Base-by-base conservation (phyloP, 2,113 vertebrate genomes). In the Oenanthe oenanthe region DNA sequence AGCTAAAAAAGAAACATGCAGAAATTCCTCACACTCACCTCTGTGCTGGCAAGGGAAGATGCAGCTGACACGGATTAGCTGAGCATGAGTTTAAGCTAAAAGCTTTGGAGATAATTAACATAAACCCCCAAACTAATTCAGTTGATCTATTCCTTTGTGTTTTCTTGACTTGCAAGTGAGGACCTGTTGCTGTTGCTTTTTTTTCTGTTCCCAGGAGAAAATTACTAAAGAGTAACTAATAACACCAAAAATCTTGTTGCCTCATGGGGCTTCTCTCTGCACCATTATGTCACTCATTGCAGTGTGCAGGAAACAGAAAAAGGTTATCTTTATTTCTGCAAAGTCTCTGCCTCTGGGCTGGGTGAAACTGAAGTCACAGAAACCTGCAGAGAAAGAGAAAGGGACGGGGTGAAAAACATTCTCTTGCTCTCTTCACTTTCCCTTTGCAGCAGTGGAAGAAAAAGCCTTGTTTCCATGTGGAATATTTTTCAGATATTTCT, bases 1-100 rank as follows among this genome's bases (percentile, higher is more conserved):
- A 88, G 57, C 61, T 82, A 88, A 96, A 95, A 58, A 87, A 96
- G 79, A 72, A 93, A 88, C 77, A 77, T 4, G 5, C 83, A 97
- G 74, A 95, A 96, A 95, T 96, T 88, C 87, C 91, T 92, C 85
- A 90, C 67, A 10, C 91, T 97, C 92, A 97, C 97, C 97, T 95
- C 96, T 67, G 21, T 74, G 72, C 56, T 93, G 94, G 96, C 93
- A 96, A 93, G 77, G 66, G 61, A 96, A 96, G 95, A 92, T 92
- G 87, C 96, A 97, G 95, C 96, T 97, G 96, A 94, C 93, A 93
- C 0, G 57, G 94, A 97, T 97, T 97, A 96, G 56, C 85, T 77
- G 93, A 96, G 29, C 79, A 92, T 77, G 88, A 87, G 73, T 77
- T 92, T 89, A 84, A 77, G n/a, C 90, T 92, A 40, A 78, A 83